Conservation (phyloP, 2,888 invertebrate species). For the Cremastinae sp. region DNA sequence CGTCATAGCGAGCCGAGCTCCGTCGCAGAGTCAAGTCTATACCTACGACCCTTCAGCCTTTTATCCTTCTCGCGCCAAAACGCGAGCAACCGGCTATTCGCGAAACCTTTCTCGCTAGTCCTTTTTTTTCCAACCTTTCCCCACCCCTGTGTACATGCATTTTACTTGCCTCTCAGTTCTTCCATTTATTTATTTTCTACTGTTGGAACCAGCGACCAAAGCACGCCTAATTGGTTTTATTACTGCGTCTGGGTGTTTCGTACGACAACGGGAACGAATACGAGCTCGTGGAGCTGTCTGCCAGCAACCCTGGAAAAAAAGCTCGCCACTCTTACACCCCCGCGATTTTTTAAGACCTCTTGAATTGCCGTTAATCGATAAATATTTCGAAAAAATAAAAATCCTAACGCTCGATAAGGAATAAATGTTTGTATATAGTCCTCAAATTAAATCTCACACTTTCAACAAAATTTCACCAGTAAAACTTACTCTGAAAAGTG, state of each 20-base stretch:
- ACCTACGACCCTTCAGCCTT: conserved; percentile 53
- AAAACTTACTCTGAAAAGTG: too few species aligned
- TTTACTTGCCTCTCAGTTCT: conserved; percentile 60
- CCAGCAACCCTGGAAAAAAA: conserved; percentile 41
- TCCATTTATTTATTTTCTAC: conserved; percentile 61
- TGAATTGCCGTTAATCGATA: conserved; percentile 11
- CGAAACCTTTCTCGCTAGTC: conserved; percentile 25
- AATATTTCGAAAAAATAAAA: too few species aligned
- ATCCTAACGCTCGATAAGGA: too few species aligned
- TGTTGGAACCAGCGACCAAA: conserved; percentile 60
- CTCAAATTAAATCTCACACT: too few species aligned
- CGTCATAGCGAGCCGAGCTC: conserved; percentile 51
- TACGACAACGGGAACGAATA: conserved; percentile 55
- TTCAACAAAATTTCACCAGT: too few species aligned
- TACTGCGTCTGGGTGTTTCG: conserved; percentile 66
- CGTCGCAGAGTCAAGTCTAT: conserved; percentile 57
- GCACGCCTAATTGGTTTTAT: conserved; percentile 78
- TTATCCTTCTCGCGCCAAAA: conserved; percentile 51
- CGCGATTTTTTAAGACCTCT: conserved; percentile 41
- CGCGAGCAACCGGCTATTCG: conserved; percentile 23
- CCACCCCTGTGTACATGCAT: conserved; percentile 25
- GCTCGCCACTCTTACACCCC: conserved; percentile 31
- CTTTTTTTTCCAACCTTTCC: conserved; percentile 21
- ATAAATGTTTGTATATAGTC: too few species aligned
- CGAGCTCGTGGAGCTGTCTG: conserved; percentile 52